Conservation (phyloP, 2,797 vertebrate species). For the Spinibarbus caldwelli region DNA sequence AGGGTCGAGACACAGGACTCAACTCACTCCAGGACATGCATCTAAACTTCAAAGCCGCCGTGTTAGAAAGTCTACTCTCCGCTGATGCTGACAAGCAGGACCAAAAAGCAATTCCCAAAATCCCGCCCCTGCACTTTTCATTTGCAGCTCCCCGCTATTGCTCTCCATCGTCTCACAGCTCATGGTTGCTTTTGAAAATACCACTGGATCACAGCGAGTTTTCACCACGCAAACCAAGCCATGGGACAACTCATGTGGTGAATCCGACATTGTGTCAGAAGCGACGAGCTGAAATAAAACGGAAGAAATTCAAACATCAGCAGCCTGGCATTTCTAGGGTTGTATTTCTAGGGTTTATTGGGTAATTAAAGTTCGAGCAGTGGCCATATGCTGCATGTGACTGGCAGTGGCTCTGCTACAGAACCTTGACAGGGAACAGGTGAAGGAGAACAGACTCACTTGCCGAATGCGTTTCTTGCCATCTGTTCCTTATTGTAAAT, state of each 20-base stretch:
- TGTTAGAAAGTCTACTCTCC: slow-evolving; percentile 48
- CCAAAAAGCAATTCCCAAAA: slow-evolving; percentile 40
- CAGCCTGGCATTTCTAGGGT: slow-evolving; percentile 48
- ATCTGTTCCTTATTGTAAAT: slow-evolving; percentile 57
- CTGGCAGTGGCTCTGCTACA: slow-evolving; percentile 49
- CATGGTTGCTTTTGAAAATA: slow-evolving; percentile 48
- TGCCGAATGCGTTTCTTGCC: slow-evolving; percentile 50
- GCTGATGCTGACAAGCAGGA: slow-evolving; percentile 54
- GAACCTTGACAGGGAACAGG: slow-evolving; percentile 60
- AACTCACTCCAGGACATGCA: slow-evolving; percentile 62
- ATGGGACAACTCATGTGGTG: slow-evolving; percentile 23
- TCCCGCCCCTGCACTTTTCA: slow-evolving; percentile 37
- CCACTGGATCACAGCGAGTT: slow-evolving; percentile 29
- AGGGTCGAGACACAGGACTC: slow-evolving; percentile 58
- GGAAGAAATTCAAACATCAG: slow-evolving; percentile 38
- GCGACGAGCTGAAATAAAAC: slow-evolving; percentile 44
- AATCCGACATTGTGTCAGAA: slow-evolving; percentile 51
- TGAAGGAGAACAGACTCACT: slow-evolving; percentile 58
- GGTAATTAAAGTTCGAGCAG: slow-evolving; percentile 64
- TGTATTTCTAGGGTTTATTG: slow-evolving; percentile 65
- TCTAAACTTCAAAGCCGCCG: slow-evolving; percentile 57
- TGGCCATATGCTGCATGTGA: slow-evolving; percentile 56
- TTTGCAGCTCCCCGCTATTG: slow-evolving; percentile 24
- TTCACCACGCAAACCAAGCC: slow-evolving; percentile 19
- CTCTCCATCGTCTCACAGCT: slow-evolving; percentile 35